A percentile compares a stretch with the other conserved stretches of the same genome.
phyloP scores from a whole-genome alignment of 2,113 vertebrate genomes.

The Fregata magnificens region DNA sequence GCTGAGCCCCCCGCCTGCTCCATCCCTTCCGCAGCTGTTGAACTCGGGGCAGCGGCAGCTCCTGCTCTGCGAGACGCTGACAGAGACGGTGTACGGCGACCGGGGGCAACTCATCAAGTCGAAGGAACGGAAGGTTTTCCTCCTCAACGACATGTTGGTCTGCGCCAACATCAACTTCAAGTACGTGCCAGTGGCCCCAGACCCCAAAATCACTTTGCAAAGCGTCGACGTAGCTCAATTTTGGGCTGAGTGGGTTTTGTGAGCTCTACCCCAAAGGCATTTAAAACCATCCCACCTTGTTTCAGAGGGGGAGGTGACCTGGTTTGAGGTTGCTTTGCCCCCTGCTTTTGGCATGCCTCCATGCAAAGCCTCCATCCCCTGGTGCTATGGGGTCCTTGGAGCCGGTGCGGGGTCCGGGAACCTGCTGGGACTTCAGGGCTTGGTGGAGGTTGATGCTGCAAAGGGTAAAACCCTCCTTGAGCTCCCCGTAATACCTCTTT shows the following conservation, averaged over 20 bases:
- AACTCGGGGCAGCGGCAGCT: constrained; percentile 88
- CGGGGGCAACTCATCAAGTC: constrained; percentile 94
- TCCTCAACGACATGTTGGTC: constrained; percentile 89
- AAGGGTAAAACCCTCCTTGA: background rate
- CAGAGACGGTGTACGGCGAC: constrained; percentile 86
- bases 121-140: constrained; percentile 93
- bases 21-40: constrained; percentile 75
- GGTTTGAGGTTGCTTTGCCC: background rate
- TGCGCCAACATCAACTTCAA: constrained; percentile 97
- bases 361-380: background rate
- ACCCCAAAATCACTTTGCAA: background rate
- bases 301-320: background rate
- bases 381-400: background rate
- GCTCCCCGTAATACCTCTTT: background rate
- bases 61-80: constrained; percentile 87
- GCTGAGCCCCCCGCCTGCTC: background rate
- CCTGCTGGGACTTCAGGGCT: background rate
- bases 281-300: background rate
- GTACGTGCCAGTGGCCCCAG: constrained; percentile 63
- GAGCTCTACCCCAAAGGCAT: background rate
- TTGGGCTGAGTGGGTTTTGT: background rate
- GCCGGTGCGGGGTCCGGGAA: fast-evolving
- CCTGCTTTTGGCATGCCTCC: fast-evolving
- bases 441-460: background rate
- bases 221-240: fast-evolving